Evolutionary conservation across 92 coral and sea anemone species (phyloP), one percentile per base, ranked within the genome.

Genomic region (Pocillopora grandis): DNA sequence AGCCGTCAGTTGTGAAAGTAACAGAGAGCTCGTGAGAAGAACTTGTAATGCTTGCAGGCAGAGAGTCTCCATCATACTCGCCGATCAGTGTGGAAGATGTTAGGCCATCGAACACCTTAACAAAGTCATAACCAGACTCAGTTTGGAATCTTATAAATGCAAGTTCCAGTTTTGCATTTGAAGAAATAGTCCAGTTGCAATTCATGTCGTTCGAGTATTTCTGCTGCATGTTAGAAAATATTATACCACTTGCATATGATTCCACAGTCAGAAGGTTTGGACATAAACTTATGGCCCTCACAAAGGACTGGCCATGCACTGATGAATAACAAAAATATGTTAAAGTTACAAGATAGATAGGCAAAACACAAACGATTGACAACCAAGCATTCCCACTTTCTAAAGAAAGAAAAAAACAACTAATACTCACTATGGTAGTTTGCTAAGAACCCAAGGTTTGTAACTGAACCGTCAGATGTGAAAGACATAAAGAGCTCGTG

Each of bases 101-200:
- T 9, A 6, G 59, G 10, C 90, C 90, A 52, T 87, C 87, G 83
- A 81, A 82, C 75, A 88, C 81, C 27, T 56, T 79, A n/a, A 86
- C 80, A 66, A 48, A 67, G 58, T 86, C 89, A 16, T 59, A 56
- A 21, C 68, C 66, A 1, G 64, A 10, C 56, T 88, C 87, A 61
- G 90, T 88, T 14, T 0, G 4, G 33, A 88, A 82, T 10, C 36
- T 11, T 10, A 33, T 6, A 49, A 88, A 88, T 7, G n/a, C n/a
- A 12, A 88, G 68, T 33, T 62, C 69, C 12, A 88, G 62, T 58
- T 60, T 68, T 14, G 83, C 70, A 64, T 87, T 87, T 15, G 90
- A 81, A 57, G 90, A 73, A 31, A 87, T 16, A 33, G 9, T 81
- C 87, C 87, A 87, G 23, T 33, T 1, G 68, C 73, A 66, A 6